Percentiles rank a stretch among this genome's conserved stretches.
phyloP scores from a whole-genome alignment of 30 jellyfish, hydroid and myxozoan species.

The Hydractinia symbiolongicarpus region DNA sequence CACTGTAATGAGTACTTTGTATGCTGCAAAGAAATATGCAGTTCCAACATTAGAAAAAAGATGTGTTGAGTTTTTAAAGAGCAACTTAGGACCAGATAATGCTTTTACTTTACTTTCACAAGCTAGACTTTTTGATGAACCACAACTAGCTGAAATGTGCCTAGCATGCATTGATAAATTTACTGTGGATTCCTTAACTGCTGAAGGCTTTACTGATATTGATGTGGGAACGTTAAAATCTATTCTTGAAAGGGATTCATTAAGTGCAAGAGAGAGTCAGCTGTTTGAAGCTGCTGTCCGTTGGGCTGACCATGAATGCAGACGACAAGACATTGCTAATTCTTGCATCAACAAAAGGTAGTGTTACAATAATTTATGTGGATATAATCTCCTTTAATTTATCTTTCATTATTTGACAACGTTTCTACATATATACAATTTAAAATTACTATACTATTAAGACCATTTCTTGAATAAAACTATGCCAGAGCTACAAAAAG shows the following conservation, averaged over 20 bases:
- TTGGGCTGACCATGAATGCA: constrained; percentile 90
- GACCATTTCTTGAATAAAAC: no score
- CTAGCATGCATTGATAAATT: constrained; percentile 77
- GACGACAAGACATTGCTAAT: constrained; percentile 68
- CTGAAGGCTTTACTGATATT: constrained; percentile 92
- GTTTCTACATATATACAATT: no score
- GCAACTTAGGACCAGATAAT: constrained; percentile 89
- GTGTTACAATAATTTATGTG: not conserved
- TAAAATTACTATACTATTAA: no score
- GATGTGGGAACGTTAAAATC: constrained; percentile 71
- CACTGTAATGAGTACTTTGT: constrained; percentile 90
- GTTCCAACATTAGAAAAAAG: constrained; percentile 88
- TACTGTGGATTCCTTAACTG: constrained; percentile 75
- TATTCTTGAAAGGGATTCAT: constrained; percentile 77
- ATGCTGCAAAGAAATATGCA: constrained; percentile 94
- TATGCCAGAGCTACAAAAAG: no score
- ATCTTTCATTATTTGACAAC: not conserved
- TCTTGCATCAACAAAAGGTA: constrained; percentile 74
- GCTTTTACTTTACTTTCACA: constrained; percentile 87
- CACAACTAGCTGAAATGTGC: constrained; percentile 93
- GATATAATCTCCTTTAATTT: not conserved
- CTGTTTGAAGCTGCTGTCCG: constrained; percentile 89
- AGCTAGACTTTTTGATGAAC: constrained; percentile 94
- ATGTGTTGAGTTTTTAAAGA: constrained; percentile 84
- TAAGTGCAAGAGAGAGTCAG: constrained; percentile 92